Base-by-base conservation (phyloP, 2,888 invertebrate species). In the Atrina japonica region DNA sequence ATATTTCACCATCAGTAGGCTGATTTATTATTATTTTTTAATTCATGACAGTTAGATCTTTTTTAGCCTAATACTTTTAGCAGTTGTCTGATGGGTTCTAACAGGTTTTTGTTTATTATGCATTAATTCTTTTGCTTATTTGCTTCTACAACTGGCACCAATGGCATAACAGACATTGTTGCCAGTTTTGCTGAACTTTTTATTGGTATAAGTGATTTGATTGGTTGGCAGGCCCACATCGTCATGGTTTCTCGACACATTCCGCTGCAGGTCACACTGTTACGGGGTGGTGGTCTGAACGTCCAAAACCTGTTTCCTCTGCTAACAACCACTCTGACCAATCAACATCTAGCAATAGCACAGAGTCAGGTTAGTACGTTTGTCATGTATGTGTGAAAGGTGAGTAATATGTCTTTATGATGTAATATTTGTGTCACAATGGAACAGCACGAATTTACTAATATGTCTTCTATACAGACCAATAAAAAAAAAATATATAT, bases 321-420 rank as follows among this genome's bases (percentile, higher is more conserved):
- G 49, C 70, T 43, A 52, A 61, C 45, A 52, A 64, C 43, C 66
- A 70, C 63, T 71, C 75, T 73, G 77, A 78, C 70, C 71, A 76
- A 41, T 77, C 83, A 9, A 67, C 60, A 16, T 78, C 82, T 73
- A 75, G 77, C 59, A 80, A 78, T 74, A 83, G 83, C 70, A 81
- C 83, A 47, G 85, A 84, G 70, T 77, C 86, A 86, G 86, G 86
- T 79, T 78, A 78, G 81, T 82, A 65, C 41, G 35, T 50, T 9
- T 9, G 6, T n/a, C 47, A 47, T 18, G 5, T 5, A 18, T 3
- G 16, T 6, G 5, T 47, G 16, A 47, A 47, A 47, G n/a, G 47
- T 47, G 21, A n/a, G n/a, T 47, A 21, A 47, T 9, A 47, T 47
- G 3, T 47, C 5, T 18, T 5, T 18, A 47, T 18, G n/a, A n/a